Base-by-base conservation (phyloP, 1,140 invertebrate species). In the Diachasma alloeum region DNA sequence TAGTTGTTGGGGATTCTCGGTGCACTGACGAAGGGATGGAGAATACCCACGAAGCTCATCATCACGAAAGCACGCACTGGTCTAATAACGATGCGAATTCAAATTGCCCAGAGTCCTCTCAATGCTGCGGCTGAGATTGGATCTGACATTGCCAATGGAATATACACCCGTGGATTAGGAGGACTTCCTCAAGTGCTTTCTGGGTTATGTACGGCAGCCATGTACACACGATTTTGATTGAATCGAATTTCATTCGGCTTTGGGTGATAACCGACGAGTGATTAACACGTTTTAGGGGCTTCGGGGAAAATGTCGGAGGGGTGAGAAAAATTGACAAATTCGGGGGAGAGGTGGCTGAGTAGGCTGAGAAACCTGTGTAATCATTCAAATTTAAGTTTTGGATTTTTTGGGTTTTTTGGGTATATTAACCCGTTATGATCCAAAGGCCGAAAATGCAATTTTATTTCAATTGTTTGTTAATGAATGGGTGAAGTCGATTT, bases 21-120 rank as follows among this genome's bases (percentile, higher is more conserved):
- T 24, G 13, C 24, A 63, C 22, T 63, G 24, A 9, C 15, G 59
- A 63, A 63, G 59, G 59, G 59, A 63, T 63, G 24, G 22, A 63
- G 59, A 63, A 63, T 63, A 63, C 24, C 24, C 59, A 63, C 59
- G 19, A 31, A 63, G 59, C 59, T 63, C 59, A 63, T 63, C 59
- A 63, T 63, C 59, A 63, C 59, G 24, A 10, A 63, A 26, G 59
- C 59, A 63, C 59, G 59, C 59, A 63, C 59, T 26, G 59, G 59
- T 63, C 19, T 63, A 63, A 63, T 63, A 63, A 63, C 59, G 59
- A 26, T 63, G 59, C 24, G 59, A 63, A 63, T 63, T 63, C 59
- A 63, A 63, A 63, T 63, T 63, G 59, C 8, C 59, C 59, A 63
- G 59, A 26, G 48, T 26, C 59, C 59, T 63, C 59, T 63, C 59